These are phyloP conservation scores for Drosophila persimilis DNA, from an alignment of 1,140 invertebrate species.

Conservation along the genomic window DNA sequence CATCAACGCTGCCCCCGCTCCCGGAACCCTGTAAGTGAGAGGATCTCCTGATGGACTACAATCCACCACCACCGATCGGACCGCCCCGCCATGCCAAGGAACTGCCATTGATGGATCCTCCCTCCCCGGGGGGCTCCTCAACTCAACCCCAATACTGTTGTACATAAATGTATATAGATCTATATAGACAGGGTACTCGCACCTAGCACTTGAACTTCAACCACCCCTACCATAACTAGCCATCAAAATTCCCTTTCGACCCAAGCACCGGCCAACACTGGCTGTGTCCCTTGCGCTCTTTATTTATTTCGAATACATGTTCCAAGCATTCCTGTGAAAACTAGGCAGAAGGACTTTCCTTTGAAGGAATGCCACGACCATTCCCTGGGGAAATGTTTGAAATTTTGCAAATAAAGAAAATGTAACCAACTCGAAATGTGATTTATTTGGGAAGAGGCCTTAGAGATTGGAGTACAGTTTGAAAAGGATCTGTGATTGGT, in stretches of 20 bases:
- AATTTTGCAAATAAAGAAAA: conserved; percentile 46
- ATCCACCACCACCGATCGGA: conserved; percentile 18
- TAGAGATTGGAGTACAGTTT: too few species aligned
- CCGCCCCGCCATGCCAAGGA: conserved; percentile 32
- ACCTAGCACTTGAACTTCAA: conserved; percentile 49
- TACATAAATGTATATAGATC: conserved; percentile 52
- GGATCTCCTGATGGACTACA: background rate
- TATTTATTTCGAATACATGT: conserved; percentile 50
- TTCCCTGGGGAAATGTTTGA: conserved; percentile 20
- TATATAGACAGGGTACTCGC: conserved; percentile 75
- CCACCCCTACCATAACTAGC: conserved; percentile 19
- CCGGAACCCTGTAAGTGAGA: conserved; percentile 83
- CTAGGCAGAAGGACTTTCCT: conserved; percentile 19
- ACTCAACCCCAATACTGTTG: conserved; percentile 31
- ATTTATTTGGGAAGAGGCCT: background rate
- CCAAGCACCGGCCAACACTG: conserved; percentile 13
- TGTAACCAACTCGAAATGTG: conserved; percentile 17
- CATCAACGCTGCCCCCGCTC: conserved; percentile 84
- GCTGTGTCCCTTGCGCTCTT: conserved; percentile 5
- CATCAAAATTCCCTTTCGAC: conserved; percentile 63
- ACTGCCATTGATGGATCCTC: conserved; percentile 43
- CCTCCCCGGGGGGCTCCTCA: background rate
- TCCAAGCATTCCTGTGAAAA: conserved; percentile 46
- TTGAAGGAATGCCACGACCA: conserved; percentile 4
- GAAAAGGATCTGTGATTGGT: too few species aligned